Evolutionary conservation across 1,140 invertebrate species (phyloP), one percentile per base, ranked within the genome.

Genomic region (Drosophila santomea): DNA sequence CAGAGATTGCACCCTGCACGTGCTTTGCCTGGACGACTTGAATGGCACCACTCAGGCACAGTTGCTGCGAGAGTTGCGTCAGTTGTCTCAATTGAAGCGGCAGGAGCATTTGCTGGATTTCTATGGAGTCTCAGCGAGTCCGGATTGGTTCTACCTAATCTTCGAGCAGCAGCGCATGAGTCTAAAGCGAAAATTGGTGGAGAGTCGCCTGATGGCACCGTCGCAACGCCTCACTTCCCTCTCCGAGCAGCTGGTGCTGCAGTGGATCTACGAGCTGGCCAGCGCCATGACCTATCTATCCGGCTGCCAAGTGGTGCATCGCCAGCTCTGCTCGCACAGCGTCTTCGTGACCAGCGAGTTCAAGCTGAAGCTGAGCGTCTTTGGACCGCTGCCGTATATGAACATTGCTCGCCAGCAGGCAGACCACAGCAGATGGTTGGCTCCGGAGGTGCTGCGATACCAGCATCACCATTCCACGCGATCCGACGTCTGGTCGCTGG

Each of bases 401-500:
- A 92, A 68, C 80, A 88, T 57, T 73, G 91, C 67, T 61, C 61
- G 90, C 17, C 92, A 93, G 54, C 89, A 94, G 76, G 93, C 94
- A 12, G 95, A 97, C 78, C 96, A 96, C 77, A 95, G 95, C 0
- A 92, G 97, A 20, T 97, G 96, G 96, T 95, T 95, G 4, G 95
- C 97, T 1, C 94, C 95, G 23, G 97, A 97, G 86, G 95, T 96
- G 68, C 93, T 97, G 64, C 94, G 94, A 59, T 95, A 94, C 67
- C 94, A 94, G 71, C 94, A 94, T 75, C 94, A 94, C 28, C 94
- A 94, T 39, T 95, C 94, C 58, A 94, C 94, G 2, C 95, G 96
- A 78, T 96, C 95, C 63, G 96, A 97, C 85, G 94, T 97, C 4
- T 98, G 97, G 97, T 95, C 96, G 0, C 97, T 96, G 93, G 97